Conservation (phyloP, 1,140 invertebrate species). For the Drosophila sproati region DNA sequence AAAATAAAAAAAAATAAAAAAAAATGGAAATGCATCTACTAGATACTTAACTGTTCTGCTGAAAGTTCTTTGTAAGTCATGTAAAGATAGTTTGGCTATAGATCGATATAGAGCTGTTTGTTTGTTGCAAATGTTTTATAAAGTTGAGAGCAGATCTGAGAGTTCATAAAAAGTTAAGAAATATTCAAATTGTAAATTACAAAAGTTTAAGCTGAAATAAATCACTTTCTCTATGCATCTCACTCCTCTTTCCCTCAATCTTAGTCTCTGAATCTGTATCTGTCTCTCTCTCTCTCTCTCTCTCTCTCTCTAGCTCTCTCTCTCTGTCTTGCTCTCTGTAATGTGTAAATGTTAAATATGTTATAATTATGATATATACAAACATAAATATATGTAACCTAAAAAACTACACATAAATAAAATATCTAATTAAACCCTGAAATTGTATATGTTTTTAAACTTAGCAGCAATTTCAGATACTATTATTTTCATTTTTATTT, state of each 20-base stretch:
- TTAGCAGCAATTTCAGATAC: background rate
- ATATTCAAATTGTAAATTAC: constrained; percentile 29
- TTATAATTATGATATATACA: constrained; percentile 52
- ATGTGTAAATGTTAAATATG: constrained; percentile 66
- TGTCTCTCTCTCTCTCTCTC: constrained; percentile 13
- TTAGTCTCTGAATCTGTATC: constrained; percentile 16
- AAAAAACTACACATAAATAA: constrained; percentile 63
- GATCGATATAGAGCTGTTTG: constrained; percentile 35
- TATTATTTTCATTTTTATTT: too few relatives aligned
- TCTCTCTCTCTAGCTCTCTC: constrained; percentile 14
- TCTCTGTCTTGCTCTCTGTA: constrained; percentile 36
- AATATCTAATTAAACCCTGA: constrained; percentile 77
- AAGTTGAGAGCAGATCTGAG: constrained; percentile 29
- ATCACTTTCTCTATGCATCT: background rate
- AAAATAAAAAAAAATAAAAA: constrained; percentile 40
- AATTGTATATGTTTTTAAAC: background rate
- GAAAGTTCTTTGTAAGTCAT: constrained; percentile 59
- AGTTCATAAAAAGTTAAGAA: constrained; percentile 42
- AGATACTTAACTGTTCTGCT: constrained; percentile 66
- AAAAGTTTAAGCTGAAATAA: constrained; percentile 45
- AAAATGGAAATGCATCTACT: constrained; percentile 40
- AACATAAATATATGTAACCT: constrained; percentile 63
- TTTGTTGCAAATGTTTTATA: constrained; percentile 37
- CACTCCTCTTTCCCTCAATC: constrained; percentile 7
- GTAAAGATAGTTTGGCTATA: constrained; percentile 33